phyloP scores from a whole-genome alignment of 2,888 invertebrate species.

The Synergus gifuensis region DNA sequence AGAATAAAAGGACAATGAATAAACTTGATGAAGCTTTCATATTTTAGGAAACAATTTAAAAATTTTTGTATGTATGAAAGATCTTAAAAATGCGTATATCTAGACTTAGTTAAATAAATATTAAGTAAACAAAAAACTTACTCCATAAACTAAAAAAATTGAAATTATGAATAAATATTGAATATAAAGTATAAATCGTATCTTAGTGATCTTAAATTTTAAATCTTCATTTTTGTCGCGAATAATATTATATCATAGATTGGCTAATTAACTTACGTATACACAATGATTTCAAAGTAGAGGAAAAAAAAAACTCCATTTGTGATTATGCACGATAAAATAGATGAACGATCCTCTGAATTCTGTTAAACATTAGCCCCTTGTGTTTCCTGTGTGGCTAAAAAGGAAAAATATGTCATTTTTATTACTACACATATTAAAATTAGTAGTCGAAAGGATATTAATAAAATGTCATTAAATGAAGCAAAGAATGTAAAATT shows the following conservation, averaged over 20 bases:
- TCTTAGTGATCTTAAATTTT: neutral
- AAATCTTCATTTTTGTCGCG: neutral
- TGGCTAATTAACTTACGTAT: neutral
- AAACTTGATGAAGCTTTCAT: neutral
- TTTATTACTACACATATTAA: neutral
- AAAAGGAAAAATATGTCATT: conserved; percentile 47
- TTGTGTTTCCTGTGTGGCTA: conserved; percentile 69
- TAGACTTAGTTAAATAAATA: no score
- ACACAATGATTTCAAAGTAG: neutral
- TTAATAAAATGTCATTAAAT: neutral
- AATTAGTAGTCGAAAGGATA: neutral
- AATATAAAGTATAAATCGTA: neutral
- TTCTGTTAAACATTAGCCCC: neutral
- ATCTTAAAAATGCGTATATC: no score
- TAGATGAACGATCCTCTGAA: neutral
- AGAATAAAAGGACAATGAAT: neutral
- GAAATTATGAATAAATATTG: neutral
- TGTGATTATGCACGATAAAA: neutral
- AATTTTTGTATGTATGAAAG: no score
- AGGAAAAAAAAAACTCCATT: neutral
- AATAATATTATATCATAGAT: no score
- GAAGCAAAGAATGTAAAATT: neutral
- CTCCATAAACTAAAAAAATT: neutral
- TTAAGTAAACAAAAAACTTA: neutral
- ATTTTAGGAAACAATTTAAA: neutral